Evolutionary conservation across 2,888 invertebrate species (phyloP).

Genomic region (Leptinotarsa peninsularis): DNA sequence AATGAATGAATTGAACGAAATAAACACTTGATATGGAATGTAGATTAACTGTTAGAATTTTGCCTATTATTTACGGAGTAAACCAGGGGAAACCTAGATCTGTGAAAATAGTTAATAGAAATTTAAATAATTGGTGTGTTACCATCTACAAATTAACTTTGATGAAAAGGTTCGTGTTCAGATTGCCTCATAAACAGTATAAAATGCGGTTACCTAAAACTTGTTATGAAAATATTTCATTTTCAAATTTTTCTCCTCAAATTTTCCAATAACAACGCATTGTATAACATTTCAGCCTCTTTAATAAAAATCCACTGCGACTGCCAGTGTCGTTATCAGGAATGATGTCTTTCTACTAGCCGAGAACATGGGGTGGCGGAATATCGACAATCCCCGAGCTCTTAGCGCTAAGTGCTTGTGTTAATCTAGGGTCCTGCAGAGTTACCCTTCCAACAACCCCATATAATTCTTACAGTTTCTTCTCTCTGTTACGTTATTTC

Average conservation of each 20-base stretch:
- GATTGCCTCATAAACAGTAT: too few relatives aligned
- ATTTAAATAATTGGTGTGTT: too few relatives aligned
- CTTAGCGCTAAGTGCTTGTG: constrained; percentile 62
- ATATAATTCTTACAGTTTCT: constrained; percentile 7
- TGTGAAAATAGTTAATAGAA: too few relatives aligned
- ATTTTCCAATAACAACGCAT: neutral
- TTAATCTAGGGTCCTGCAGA: constrained; percentile 24
- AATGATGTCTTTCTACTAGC: constrained; percentile 33
- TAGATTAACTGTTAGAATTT: too few relatives aligned
- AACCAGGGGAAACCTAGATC: too few relatives aligned
- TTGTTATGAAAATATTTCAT: too few relatives aligned
- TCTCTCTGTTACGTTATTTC: constrained; percentile 8
- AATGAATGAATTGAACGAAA: too few relatives aligned
- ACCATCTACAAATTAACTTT: too few relatives aligned
- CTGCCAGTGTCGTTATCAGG: constrained; percentile 10
- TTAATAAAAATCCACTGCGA: neutral
- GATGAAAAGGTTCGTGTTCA: too few relatives aligned
- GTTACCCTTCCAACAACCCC: constrained; percentile 22
- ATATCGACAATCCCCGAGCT: constrained; percentile 46
- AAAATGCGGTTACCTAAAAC: too few relatives aligned
- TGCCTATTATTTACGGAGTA: too few relatives aligned
- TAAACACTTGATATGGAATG: too few relatives aligned
- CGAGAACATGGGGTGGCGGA: constrained; percentile 25
- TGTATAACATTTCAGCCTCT: neutral
- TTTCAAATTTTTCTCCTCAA: neutral